phyloP scores from a whole-genome alignment of 2,888 invertebrate species.

The Adelphocoris suturalis region DNA sequence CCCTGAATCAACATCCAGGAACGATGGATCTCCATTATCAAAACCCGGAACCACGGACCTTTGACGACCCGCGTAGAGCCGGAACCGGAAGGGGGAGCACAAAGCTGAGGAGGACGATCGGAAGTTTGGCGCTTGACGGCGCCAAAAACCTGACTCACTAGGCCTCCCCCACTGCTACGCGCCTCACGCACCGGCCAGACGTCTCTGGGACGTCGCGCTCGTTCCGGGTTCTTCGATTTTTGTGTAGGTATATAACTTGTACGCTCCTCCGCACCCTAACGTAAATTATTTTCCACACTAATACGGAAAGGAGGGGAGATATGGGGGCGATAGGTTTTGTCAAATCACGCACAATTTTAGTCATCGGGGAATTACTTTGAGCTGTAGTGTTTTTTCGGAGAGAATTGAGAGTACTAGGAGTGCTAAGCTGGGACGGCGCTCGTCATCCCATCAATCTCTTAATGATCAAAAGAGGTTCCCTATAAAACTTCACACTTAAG shows the following conservation, averaged over 20 bases:
- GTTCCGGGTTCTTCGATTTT: conserved; percentile 32
- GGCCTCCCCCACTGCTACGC: conserved; percentile 26
- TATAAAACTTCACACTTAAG: too few species aligned
- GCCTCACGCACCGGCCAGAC: conserved; percentile 41
- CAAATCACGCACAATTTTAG: conserved; percentile 32
- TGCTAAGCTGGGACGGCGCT: too few species aligned
- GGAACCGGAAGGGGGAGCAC: conserved; percentile 19
- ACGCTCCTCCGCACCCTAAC: background rate
- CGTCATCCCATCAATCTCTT: too few species aligned
- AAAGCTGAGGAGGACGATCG: conserved; percentile 44
- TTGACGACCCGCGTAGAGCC: background rate
- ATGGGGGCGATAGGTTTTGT: conserved; percentile 9
- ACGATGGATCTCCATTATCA: background rate
- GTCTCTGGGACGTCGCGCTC: conserved; percentile 45
- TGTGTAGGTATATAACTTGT: background rate
- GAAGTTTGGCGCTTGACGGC: conserved; percentile 51
- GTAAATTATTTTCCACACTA: conserved; percentile 8
- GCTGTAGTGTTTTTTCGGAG: background rate
- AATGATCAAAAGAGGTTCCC: too few species aligned
- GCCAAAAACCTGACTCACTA: conserved; percentile 61
- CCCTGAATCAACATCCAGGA: conserved; percentile 12
- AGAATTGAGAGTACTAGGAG: too few species aligned
- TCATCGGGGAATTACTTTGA: conserved; percentile 22
- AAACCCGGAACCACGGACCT: conserved; percentile 13
- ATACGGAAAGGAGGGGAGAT: conserved; percentile 2